Evolutionary conservation across 2,797 vertebrate genomes (phyloP), one percentile per base, ranked within the genome.

Genomic region (Crocodylus rhombifer): DNA sequence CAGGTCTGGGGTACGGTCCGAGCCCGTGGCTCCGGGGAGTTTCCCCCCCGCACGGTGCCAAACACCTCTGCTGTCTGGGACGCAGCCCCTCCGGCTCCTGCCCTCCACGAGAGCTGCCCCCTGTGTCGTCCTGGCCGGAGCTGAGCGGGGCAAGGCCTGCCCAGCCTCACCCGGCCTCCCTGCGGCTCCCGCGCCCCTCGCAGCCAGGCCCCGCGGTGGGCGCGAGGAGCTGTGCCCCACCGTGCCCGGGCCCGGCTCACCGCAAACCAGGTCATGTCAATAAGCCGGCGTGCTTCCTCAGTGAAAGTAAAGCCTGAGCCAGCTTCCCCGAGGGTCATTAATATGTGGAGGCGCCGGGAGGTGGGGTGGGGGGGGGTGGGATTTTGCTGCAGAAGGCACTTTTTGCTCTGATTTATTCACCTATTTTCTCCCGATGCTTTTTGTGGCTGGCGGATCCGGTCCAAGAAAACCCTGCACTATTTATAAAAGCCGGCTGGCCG

Each of bases 401-500:
- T 84, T 23, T 25, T 28, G 14, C 30, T 51, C 86, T 82, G 79
- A 67, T 77, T 33, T 30, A 55, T 77, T 67, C 62, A 13, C 86
- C 55, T 61, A 6, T 79, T 75, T 80, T 14, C 42, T 42, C 23
- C 65, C 25, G 28, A 12, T 16, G 42, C 51, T 36, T 56, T 61
- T 33, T 67, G 14, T 73, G n/a, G 25, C 14, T 55, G 36, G 4
- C 13, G 21, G 51, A 51, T 64, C 77, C 55, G 25, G 14, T 23
- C 69, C 28, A 18, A 74, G 62, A 36, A 57, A 60, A 18, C 26
- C 56, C 61, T 4, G 67, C 7, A 7, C 23, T 36, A 2, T 28
- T 17, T 2, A 60, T 3, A 33, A 69, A 55, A 0, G 12, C 30
- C 11, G 11, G 42, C 23, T 1, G 14, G 77, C 17, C 16, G 0